Evolutionary conservation across 2,888 invertebrate genomes (phyloP).

Genomic region (Dicycla oo): DNA sequence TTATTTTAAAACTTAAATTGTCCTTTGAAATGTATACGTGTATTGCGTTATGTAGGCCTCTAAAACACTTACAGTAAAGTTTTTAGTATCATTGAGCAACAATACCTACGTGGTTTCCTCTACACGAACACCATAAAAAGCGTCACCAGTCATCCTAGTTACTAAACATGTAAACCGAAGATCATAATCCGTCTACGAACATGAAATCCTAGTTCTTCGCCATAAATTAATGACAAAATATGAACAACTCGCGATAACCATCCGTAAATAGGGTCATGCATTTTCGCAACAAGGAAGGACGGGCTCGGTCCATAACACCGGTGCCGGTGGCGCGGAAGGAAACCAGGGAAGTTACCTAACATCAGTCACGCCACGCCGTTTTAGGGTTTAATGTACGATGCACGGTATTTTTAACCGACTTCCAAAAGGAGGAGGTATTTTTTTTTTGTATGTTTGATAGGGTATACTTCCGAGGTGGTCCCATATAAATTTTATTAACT

Average conservation of each 20-base stretch:
- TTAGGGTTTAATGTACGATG: conserved; percentile 22
- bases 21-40: no score
- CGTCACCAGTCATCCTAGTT: background rate
- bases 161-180: background rate
- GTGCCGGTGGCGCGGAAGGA: conserved; percentile 62
- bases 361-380: conserved; percentile 59
- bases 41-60: no score
- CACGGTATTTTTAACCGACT: conserved; percentile 2
- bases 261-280: conserved; percentile 56
- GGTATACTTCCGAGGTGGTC: no score
- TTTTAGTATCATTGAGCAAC: background rate
- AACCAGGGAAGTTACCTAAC: conserved; percentile 63
- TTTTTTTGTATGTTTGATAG: no score
- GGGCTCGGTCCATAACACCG: conserved; percentile 56
- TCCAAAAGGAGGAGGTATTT: no score
- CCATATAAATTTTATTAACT: no score
- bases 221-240: conserved; percentile 60
- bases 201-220: conserved; percentile 9
- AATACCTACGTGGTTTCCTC: background rate
- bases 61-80: no score
- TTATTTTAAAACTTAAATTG: no score
- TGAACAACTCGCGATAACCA: conserved; percentile 49
- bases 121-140: background rate
- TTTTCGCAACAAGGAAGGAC: conserved; percentile 61
- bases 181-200: background rate